Base-by-base conservation (phyloP, 1,140 invertebrate species). In the Drusus annulatus region DNA sequence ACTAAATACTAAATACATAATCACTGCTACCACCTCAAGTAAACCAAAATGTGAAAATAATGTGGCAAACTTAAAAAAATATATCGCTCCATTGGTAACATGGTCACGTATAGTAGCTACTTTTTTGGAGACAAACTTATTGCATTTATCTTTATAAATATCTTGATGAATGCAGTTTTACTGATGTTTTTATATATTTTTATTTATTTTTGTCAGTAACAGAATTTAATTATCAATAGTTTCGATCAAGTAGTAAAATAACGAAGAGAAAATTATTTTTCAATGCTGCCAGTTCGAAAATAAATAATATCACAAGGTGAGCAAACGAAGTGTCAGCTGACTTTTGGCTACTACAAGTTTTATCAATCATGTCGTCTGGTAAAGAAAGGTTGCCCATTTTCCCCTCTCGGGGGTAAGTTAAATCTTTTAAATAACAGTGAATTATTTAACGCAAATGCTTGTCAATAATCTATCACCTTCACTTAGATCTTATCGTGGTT, bases 351-450 rank as follows among this genome's bases (percentile, higher is more conserved):
- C 50, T 19, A 36, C 36, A 74, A 50, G 52, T 71, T 51, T 60
- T 71, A 54, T 63, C 51, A 75, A 80, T 71, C 19, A 98, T 98
- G 97, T 4, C 31, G 5, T 98, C 97, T 87, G 93, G 94, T 87
- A 98, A 96, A 91, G 98, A 99, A 86, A 96, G 94, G 90, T 93
- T 99, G 86, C 93, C 97, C 78, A 96, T 99, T 92, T 99, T 99
- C 91, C 98, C 98, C 86, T 99, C 98, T 86, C 93, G 98, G 92
- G 98, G 98, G 98, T 98, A 92, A 95, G 95, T 93, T 85, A 83
- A 71, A 63, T 60, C 31, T 52, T n/a, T 21, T 68, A 78, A 71
- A 21, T 15, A 19, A 45, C 19, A 60, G 21, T 62, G 7, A 7
- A 45, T 62, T 58, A 50, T 68, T 68, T 50, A 52, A 45, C 0